Percentiles rank a stretch among this genome's conserved stretches.
Evolutionary conservation across 2,888 invertebrate genomes (phyloP).

Genomic region (Zaprionus obscuricornis): DNA sequence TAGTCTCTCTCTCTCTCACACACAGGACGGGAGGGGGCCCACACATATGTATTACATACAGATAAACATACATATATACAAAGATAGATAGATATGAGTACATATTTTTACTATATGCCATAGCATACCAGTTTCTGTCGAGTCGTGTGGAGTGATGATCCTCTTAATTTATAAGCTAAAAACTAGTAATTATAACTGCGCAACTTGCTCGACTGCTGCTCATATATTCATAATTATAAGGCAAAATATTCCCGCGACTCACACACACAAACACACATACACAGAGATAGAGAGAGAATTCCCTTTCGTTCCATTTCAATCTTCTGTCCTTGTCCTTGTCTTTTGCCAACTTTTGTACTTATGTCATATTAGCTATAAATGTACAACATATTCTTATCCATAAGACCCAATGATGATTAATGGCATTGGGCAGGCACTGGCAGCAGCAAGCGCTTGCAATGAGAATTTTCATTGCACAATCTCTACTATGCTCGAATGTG

Average conservation of each 20-base stretch:
- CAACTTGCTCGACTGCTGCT: slow-evolving; percentile 60
- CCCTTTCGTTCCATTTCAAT: background rate
- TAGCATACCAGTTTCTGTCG: no score
- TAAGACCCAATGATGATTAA: slow-evolving; percentile 69
- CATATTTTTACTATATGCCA: no score
- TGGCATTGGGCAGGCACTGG: no score
- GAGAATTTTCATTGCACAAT: slow-evolving; percentile 11
- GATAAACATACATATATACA: no score
- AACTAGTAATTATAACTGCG: slow-evolving; percentile 77
- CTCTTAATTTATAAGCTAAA: slow-evolving; percentile 78
- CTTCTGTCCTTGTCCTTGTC: slow-evolving; percentile 51
- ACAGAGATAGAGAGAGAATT: no score
- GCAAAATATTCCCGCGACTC: no score
- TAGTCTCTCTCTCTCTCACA: no score
- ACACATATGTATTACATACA: no score
- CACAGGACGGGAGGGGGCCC: no score
- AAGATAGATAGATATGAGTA: background rate
- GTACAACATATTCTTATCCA: slow-evolving; percentile 65
- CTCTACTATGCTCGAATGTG: slow-evolving; percentile 8
- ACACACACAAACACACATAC: no score
- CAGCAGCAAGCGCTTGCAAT: slow-evolving; percentile 41
- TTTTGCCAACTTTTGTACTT: slow-evolving; percentile 76
- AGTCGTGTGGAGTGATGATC: slow-evolving; percentile 78
- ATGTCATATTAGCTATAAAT: slow-evolving; percentile 75
- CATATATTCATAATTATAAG: slow-evolving; percentile 76